These are phyloP conservation scores for Hydrolagus affinis DNA, from an alignment of 2,113 vertebrate species.

Conservation along the genomic window DNA sequence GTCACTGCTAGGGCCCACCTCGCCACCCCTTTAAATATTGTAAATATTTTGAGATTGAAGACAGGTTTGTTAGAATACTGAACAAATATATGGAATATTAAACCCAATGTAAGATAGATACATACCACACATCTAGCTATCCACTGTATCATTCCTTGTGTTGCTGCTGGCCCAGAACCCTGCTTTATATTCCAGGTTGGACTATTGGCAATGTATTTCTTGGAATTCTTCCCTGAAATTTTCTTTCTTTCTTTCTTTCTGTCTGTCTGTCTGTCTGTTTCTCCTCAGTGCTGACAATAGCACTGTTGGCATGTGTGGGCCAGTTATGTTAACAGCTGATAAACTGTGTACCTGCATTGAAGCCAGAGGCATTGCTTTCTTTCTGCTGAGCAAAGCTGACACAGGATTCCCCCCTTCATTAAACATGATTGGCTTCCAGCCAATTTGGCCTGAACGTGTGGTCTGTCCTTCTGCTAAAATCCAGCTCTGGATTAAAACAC, in stretches of 20 bases:
- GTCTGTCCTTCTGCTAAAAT: no score
- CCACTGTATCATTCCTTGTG: no score
- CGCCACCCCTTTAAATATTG: no score
- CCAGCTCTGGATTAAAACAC: background rate
- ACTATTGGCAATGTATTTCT: background rate
- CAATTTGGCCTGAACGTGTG: background rate
- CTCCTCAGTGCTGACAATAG: background rate
- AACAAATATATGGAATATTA: no score
- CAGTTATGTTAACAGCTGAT: slow-evolving; percentile 4
- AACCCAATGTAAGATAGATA: no score
- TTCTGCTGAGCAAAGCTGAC: background rate
- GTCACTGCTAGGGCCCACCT: no score
- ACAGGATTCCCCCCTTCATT: background rate
- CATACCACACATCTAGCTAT: no score
- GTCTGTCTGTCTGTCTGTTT: no score
- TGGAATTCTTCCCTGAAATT: background rate
- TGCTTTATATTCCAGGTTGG: no score
- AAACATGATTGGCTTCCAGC: background rate
- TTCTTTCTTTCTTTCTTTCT: background rate
- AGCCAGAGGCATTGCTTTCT: background rate
- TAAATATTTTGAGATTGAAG: no score
- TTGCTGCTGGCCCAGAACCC: no score
- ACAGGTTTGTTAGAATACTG: no score
- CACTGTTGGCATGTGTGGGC: background rate
- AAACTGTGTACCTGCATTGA: slow-evolving; percentile 19